These are phyloP conservation scores for Netelia virgata DNA, from an alignment of 2,888 invertebrate species.

Conservation along the genomic window DNA sequence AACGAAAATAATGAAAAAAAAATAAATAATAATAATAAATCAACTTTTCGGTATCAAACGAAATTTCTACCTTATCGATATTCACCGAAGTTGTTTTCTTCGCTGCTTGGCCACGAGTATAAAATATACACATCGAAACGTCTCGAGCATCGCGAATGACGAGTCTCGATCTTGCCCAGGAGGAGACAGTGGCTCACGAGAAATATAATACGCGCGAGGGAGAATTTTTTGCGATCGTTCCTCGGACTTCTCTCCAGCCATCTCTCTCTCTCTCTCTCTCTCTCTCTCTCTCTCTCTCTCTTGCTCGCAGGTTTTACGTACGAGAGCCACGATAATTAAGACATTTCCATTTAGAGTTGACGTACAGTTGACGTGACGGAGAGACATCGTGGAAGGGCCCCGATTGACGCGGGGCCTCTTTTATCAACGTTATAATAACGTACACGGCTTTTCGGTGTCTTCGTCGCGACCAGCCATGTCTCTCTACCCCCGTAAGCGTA, in stretches of 20 bases:
- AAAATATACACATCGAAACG: slow-evolving; percentile 26
- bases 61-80: slow-evolving; percentile 21
- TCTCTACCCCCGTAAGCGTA: not conserved
- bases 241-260: slow-evolving; percentile 16
- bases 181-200: slow-evolving; percentile 13
- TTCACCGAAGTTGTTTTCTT: slow-evolving; percentile 18
- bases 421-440: slow-evolving; percentile 43
- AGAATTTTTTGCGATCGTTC: slow-evolving; percentile 49
- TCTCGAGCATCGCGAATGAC: slow-evolving; percentile 3
- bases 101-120: not conserved
- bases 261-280: slow-evolving; percentile 49
- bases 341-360: slow-evolving; percentile 83
- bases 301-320: slow-evolving; percentile 63
- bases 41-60: not conserved
- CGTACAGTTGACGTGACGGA: slow-evolving; percentile 76
- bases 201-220: slow-evolving; percentile 53
- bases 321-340: slow-evolving; percentile 82
- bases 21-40: not conserved
- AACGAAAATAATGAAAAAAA: not conserved
- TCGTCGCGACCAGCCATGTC: slow-evolving; percentile 17
- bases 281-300: slow-evolving; percentile 47
- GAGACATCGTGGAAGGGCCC: slow-evolving; percentile 53
- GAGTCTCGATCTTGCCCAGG: slow-evolving; percentile 17
- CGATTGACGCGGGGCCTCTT: slow-evolving; percentile 34
- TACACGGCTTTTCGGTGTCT: slow-evolving; percentile 58